Evolutionary conservation across 2,797 vertebrate genomes (phyloP).

Genomic region (Columba guinea): DNA sequence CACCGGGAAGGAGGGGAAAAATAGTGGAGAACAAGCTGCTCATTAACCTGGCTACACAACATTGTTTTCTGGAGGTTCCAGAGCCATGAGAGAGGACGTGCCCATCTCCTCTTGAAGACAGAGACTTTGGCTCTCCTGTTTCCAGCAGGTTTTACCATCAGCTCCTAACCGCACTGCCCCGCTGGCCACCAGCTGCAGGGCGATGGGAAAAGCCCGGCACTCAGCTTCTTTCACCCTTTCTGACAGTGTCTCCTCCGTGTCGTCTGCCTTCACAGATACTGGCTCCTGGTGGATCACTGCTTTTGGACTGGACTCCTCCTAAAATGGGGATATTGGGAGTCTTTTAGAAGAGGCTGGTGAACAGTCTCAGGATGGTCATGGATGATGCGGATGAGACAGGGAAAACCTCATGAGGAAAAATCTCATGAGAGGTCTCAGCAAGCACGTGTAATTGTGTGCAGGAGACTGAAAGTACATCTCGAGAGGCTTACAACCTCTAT

Average conservation of each 20-base stretch:
- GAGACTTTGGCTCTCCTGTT: background rate
- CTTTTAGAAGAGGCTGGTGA: background rate
- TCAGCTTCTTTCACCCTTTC: slow-evolving; percentile 84
- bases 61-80: background rate
- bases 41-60: background rate
- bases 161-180: slow-evolving; percentile 75
- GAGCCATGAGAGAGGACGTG: background rate
- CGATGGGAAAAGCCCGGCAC: slow-evolving; percentile 81
- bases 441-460: background rate
- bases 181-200: slow-evolving; percentile 86
- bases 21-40: background rate
- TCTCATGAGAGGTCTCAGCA: background rate
- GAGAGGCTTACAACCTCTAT: background rate
- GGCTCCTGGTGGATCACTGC: slow-evolving; percentile 86
- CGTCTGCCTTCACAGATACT: slow-evolving; percentile 67
- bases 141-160: slow-evolving; percentile 77
- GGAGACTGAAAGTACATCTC: background rate
- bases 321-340: background rate
- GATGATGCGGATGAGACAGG: accelerated
- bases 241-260: slow-evolving; percentile 78
- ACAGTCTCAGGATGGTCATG: background rate
- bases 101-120: background rate
- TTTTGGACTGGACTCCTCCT: slow-evolving; percentile 85
- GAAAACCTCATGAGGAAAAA: background rate
- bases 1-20: background rate